Conservation (phyloP, 2,113 vertebrate species). For the Caranx melampygus region DNA sequence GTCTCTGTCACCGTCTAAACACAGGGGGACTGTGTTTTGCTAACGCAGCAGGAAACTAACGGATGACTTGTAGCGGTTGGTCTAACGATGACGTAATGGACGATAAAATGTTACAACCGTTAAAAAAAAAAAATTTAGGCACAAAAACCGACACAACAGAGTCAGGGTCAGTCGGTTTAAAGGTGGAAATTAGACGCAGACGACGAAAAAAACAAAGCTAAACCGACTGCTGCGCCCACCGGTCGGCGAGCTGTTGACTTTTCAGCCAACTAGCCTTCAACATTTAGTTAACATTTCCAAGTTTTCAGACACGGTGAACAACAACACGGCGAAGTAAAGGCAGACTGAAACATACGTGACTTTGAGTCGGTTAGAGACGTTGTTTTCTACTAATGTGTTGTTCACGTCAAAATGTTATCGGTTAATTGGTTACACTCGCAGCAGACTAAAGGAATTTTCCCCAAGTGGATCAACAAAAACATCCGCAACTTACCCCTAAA, state of each 20-base stretch:
- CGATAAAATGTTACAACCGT: constrained; percentile 26
- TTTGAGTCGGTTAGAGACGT: background rate
- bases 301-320: background rate
- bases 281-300: background rate
- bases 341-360: background rate
- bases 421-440: constrained; percentile 14
- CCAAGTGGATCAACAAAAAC: constrained; percentile 50
- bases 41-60: constrained; percentile 69
- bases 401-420: constrained; percentile 18
- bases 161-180: too few relatives aligned
- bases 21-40: constrained; percentile 39
- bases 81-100: constrained; percentile 71
- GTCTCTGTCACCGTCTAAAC: background rate
- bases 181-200: background rate
- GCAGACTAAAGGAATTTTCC: constrained; percentile 67
- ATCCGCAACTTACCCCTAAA: constrained; percentile 91
- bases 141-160: background rate
- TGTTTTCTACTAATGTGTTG: background rate
- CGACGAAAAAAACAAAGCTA: background rate
- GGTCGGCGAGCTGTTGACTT: background rate
- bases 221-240: constrained; percentile 8
- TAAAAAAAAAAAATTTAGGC: background rate
- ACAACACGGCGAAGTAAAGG: background rate
- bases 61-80: constrained; percentile 17
- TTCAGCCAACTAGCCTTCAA: background rate